Evolutionary conservation across 1,140 invertebrate genomes (phyloP).

Genomic region (Aphelinus atriplicis): DNA sequence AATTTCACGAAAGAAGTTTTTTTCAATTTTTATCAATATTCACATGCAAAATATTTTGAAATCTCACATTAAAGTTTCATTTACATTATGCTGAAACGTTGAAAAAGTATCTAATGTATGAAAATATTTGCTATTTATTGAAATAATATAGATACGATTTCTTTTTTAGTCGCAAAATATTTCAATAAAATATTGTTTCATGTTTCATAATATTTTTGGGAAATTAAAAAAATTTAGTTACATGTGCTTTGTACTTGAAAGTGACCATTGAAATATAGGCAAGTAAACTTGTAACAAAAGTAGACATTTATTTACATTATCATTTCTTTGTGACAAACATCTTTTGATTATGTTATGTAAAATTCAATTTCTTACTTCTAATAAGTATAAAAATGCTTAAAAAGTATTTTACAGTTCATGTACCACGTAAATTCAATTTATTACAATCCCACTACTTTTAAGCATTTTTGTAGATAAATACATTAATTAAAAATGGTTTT

Average conservation of each 20-base stretch:
- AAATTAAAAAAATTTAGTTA: not conserved
- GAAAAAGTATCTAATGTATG: too few species aligned
- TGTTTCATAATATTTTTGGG: not conserved
- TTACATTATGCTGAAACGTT: too few species aligned
- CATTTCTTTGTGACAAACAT: not conserved
- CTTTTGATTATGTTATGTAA: constrained; percentile 3
- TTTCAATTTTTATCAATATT: too few species aligned
- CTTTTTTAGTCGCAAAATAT: too few species aligned
- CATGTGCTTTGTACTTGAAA: constrained; percentile 21
- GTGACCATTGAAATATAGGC: constrained; percentile 1
- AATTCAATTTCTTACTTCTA: not conserved
- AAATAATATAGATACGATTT: too few species aligned
- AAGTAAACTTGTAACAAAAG: constrained; percentile 11
- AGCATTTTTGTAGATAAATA: constrained; percentile 11
- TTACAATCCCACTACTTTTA: constrained; percentile 3
- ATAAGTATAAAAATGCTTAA: constrained; percentile 15
- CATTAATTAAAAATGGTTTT: not conserved
- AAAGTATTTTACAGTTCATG: constrained; percentile 18
- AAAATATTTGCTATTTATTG: too few species aligned
- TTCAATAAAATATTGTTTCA: too few species aligned
- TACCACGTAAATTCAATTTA: not conserved
- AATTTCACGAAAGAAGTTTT: too few species aligned
- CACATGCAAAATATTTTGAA: too few species aligned
- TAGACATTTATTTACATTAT: constrained; percentile 14
- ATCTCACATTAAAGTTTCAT: too few species aligned